phyloP scores from a whole-genome alignment of 1,140 invertebrate genomes.

The Trachymyrmex cornetzi region DNA sequence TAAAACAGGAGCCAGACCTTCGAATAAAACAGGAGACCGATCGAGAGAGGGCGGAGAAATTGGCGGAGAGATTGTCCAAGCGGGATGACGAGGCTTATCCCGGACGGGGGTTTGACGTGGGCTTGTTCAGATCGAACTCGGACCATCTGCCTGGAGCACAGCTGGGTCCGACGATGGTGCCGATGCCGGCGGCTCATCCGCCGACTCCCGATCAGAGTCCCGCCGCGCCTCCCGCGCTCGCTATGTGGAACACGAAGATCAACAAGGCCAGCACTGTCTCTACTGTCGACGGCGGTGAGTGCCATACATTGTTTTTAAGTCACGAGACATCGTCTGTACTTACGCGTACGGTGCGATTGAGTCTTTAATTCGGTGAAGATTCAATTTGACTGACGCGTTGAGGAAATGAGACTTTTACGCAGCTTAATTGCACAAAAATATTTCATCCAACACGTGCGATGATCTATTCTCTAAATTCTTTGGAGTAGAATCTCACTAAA shows the following conservation, averaged over 20 bases:
- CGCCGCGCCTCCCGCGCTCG: constrained; percentile 81
- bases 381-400: background rate
- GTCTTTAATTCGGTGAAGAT: constrained; percentile 1
- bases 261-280: constrained; percentile 88
- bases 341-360: background rate
- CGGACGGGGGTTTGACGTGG: constrained; percentile 81
- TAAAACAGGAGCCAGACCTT: constrained; percentile 89
- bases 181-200: constrained; percentile 80
- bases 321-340: background rate
- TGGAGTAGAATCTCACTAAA: no score
- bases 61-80: constrained; percentile 85
- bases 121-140: constrained; percentile 80
- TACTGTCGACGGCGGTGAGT: constrained; percentile 89
- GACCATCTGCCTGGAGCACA: constrained; percentile 80
- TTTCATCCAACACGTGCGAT: background rate
- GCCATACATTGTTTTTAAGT: constrained; percentile 1
- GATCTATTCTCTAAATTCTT: background rate
- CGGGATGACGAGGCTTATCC: constrained; percentile 80
- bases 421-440: background rate
- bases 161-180: constrained; percentile 79
- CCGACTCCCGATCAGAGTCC: constrained; percentile 85
- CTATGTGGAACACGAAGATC: constrained; percentile 88
- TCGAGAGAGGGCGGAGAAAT: constrained; percentile 85
- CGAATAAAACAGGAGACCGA: constrained; percentile 88
- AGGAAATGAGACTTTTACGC: background rate